A percentile compares a stretch with the other conserved stretches of the same genome.
Conservation (phyloP, 2,797 vertebrate genomes). For the Pangasius mekongensis region DNA sequence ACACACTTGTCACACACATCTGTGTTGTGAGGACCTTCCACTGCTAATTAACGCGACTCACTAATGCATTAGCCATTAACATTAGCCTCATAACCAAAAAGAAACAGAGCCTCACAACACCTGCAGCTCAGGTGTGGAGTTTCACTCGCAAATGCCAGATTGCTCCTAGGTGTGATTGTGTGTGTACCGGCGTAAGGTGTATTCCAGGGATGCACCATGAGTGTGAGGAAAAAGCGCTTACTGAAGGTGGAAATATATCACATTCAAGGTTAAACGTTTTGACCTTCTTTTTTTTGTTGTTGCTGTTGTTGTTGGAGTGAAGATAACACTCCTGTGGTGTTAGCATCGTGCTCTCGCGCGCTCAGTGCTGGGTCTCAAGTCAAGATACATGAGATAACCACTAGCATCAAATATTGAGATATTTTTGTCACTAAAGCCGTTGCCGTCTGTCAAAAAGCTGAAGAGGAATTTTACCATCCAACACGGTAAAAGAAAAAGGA, state of each 20-base stretch:
- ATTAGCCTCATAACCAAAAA: background rate
- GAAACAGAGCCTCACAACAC: background rate
- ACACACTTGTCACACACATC: background rate
- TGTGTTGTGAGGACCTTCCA: background rate
- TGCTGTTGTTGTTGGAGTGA: too few relatives aligned
- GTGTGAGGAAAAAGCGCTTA: background rate
- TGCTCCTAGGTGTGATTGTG: background rate
- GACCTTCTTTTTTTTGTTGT: background rate
- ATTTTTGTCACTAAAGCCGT: background rate
- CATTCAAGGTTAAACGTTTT: background rate
- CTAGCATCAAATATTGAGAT: constrained; percentile 2
- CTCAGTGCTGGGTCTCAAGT: background rate
- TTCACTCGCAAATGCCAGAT: too few relatives aligned
- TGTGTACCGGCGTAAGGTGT: too few relatives aligned
- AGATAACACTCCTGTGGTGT: background rate
- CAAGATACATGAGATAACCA: background rate
- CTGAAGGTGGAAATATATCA: background rate
- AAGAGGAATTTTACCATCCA: background rate
- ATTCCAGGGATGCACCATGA: background rate
- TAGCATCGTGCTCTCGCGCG: background rate
- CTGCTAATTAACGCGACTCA: background rate
- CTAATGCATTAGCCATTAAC: background rate
- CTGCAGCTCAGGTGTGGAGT: background rate
- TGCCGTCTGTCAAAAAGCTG: background rate
- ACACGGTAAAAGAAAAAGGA: background rate